phyloP scores from a whole-genome alignment of 2,888 invertebrate genomes.

The Ophraella communa region DNA sequence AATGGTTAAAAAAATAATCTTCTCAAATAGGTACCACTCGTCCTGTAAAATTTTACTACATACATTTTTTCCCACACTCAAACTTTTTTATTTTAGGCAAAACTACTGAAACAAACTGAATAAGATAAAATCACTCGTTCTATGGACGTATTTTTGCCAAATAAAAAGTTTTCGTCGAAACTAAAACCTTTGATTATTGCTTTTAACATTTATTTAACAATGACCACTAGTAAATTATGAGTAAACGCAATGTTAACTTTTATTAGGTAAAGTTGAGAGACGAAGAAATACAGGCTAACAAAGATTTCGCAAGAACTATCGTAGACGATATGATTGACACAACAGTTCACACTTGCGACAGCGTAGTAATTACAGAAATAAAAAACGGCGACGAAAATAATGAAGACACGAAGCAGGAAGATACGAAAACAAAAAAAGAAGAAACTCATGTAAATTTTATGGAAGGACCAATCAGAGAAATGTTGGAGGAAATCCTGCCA shows the following conservation, averaged over 20 bases:
- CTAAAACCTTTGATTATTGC: too few relatives aligned
- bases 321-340: slow-evolving; percentile 45
- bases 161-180: too few relatives aligned
- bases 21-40: too few relatives aligned
- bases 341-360: slow-evolving; percentile 46
- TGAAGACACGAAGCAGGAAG: not conserved
- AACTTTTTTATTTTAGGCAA: too few relatives aligned
- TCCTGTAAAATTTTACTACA: too few relatives aligned
- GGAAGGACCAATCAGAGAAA: not conserved
- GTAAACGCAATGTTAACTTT: not conserved
- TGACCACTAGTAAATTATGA: too few relatives aligned
- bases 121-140: too few relatives aligned
- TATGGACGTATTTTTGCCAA: too few relatives aligned
- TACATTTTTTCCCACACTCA: too few relatives aligned
- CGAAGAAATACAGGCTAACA: slow-evolving; percentile 29
- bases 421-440: not conserved
- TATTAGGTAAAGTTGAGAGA: slow-evolving; percentile 18
- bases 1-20: too few relatives aligned
- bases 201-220: too few relatives aligned
- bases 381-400: slow-evolving; percentile 20
- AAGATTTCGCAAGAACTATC: slow-evolving; percentile 39
- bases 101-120: too few relatives aligned
- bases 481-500: not conserved
- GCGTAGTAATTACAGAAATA: slow-evolving; percentile 47
- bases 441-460: not conserved